Conservation (phyloP, 1,140 invertebrate species). For the Drosophila tsacasi region DNA sequence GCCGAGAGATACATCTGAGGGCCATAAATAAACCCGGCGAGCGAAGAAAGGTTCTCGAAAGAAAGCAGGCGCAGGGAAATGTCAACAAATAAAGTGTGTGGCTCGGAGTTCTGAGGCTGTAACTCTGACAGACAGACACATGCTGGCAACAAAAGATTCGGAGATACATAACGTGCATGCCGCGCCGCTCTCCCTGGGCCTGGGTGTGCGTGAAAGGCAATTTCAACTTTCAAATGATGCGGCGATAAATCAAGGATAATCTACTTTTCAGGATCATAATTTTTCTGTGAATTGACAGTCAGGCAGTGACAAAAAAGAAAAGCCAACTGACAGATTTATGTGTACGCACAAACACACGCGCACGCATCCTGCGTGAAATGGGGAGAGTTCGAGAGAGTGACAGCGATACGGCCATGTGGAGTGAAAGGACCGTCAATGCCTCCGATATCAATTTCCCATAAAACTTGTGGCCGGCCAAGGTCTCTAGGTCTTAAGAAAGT, state of each 20-base stretch:
- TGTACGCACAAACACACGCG: slow-evolving; percentile 66
- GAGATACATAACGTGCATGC: slow-evolving; percentile 63
- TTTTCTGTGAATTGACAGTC: slow-evolving; percentile 85
- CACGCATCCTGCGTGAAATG: slow-evolving; percentile 36
- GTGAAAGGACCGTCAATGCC: slow-evolving; percentile 54
- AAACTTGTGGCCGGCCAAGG: slow-evolving; percentile 62
- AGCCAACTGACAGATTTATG: slow-evolving; percentile 85
- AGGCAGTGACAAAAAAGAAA: slow-evolving; percentile 81
- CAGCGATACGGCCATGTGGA: slow-evolving; percentile 7
- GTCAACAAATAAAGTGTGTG: slow-evolving; percentile 79
- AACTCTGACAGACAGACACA: slow-evolving; percentile 60
- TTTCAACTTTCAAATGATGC: slow-evolving; percentile 83
- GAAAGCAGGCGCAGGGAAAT: slow-evolving; percentile 55
- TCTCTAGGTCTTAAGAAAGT: slow-evolving; percentile 56
- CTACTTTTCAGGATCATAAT: slow-evolving; percentile 85
- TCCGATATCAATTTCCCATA: slow-evolving; percentile 84
- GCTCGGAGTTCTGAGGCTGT: slow-evolving; percentile 55
- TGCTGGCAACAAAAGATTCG: slow-evolving; percentile 79
- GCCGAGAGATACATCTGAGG: slow-evolving; percentile 52
- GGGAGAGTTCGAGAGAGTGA: slow-evolving; percentile 8
- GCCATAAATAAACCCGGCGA: slow-evolving; percentile 66
- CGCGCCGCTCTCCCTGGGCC: neutral
- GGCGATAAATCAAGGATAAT: slow-evolving; percentile 85
- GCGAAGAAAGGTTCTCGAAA: slow-evolving; percentile 50
- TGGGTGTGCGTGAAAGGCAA: slow-evolving; percentile 56